Percentiles rank a stretch among this genome's conserved stretches.
phyloP scores from a whole-genome alignment of 2,888 invertebrate species.

The Furcula furcula region DNA sequence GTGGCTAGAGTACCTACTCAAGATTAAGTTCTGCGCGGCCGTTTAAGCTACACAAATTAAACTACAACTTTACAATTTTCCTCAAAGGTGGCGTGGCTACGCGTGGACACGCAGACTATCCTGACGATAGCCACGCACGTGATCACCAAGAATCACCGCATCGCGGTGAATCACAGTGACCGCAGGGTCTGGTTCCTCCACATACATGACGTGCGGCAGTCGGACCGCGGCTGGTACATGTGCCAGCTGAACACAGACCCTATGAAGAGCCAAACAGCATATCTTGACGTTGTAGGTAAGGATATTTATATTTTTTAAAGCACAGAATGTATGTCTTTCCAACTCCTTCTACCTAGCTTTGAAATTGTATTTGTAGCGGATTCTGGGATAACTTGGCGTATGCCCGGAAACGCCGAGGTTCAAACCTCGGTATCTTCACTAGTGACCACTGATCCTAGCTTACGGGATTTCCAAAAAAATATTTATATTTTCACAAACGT shows the following conservation, averaged over 20 bases:
- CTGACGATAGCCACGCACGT: constrained; percentile 94
- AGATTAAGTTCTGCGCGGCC: no score
- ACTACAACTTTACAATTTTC: constrained; percentile 1
- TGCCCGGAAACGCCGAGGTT: no score
- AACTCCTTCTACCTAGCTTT: no score
- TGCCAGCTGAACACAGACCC: constrained; percentile 97
- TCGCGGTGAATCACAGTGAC: constrained; percentile 92
- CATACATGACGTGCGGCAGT: constrained; percentile 91
- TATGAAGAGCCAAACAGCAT: constrained; percentile 95
- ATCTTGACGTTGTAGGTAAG: constrained; percentile 94
- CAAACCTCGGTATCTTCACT: no score
- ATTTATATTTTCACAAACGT: no score
- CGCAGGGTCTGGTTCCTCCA: constrained; percentile 93
- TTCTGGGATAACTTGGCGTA: no score
- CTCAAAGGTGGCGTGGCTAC: constrained; percentile 92
- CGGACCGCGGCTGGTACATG: constrained; percentile 95
- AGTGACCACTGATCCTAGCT: no score
- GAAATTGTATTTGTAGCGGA: no score
- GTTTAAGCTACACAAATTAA: no score
- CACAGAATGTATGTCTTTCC: no score
- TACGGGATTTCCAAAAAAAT: no score
- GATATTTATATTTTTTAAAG: background rate
- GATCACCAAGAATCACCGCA: constrained; percentile 94
- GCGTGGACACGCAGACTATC: constrained; percentile 96
- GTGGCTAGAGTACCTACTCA: no score